Conservation (phyloP, 2,888 invertebrate genomes). For the Elmis aenea region DNA sequence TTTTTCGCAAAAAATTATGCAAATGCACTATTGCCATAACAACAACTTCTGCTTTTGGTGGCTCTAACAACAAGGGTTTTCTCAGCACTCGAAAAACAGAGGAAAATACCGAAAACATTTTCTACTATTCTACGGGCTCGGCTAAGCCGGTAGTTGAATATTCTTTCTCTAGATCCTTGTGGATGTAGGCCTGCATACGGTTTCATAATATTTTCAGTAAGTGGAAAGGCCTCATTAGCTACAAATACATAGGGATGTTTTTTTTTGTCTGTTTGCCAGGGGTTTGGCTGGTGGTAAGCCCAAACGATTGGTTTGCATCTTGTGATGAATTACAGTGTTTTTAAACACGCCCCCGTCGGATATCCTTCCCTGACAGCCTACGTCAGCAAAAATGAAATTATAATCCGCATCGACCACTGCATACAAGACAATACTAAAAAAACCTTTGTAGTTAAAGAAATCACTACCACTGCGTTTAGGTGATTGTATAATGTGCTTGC, state of each 20-base stretch:
- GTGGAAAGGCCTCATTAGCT: slow-evolving; percentile 27
- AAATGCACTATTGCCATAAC: slow-evolving; percentile 11
- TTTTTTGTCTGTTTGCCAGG: slow-evolving; percentile 1
- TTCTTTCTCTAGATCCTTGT: slow-evolving; percentile 10
- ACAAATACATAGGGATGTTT: slow-evolving; percentile 25
- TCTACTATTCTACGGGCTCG: slow-evolving; percentile 23
- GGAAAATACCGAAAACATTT: slow-evolving; percentile 20
- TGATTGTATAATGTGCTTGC: not conserved
- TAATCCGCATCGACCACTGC: slow-evolving; percentile 2
- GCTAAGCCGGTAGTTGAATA: slow-evolving; percentile 20
- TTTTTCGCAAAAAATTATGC: slow-evolving; percentile 4
- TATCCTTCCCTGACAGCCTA: not conserved
- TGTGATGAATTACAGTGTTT: slow-evolving; percentile 3
- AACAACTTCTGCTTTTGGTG: slow-evolving; percentile 20
- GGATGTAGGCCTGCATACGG: slow-evolving; percentile 15
- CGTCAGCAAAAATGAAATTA: not conserved
- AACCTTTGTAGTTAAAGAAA: not conserved
- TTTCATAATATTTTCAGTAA: slow-evolving; percentile 13
- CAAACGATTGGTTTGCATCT: slow-evolving; percentile 1
- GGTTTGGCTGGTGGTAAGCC: slow-evolving; percentile 3
- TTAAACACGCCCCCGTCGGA: not conserved
- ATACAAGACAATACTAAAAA: slow-evolving; percentile 2
- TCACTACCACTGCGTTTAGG: not conserved
- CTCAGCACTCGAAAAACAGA: slow-evolving; percentile 19
- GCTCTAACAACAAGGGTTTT: slow-evolving; percentile 25